Evolutionary conservation across 2,113 vertebrate species (phyloP), one percentile per base, ranked within the genome.

Genomic region (Calyptomena viridis): DNA sequence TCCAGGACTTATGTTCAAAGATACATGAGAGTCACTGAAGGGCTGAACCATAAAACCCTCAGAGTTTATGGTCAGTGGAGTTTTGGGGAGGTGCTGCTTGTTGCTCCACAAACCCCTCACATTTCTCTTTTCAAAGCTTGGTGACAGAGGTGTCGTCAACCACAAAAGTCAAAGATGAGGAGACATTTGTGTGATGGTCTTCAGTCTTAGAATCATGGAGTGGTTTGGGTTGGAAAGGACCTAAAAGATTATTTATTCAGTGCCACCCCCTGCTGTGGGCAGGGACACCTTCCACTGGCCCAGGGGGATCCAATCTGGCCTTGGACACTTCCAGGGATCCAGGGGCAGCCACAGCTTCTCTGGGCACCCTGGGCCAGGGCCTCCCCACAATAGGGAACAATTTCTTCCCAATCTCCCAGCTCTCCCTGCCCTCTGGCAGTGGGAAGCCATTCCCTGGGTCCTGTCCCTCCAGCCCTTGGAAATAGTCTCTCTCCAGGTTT

Each of bases 161-260:
- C 35, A 21, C 39, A 75, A 60, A 64, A 49, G 31, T 30, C 44
- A 64, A 52, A 37, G 3, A 39, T 59, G 44, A 53, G 46, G 40
- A 37, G 56, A 17, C 0, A 0, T 49, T 79, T 50, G 18, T 0
- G 2, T 1, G 1, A 5, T 6, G 6, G 37, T 33, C 63, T 46
- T 33, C 30, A 33, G 8, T 23, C 31, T 33, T 33, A 11, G 21
- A 44, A 24, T 17, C 30, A 23, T 6, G 6, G 30, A 16, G 15
- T 23, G 40, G 9, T 33, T 31, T 44, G 40, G 40, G 18, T 14
- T 64, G 62, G 62, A 31, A 63, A 13, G 27, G 62, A 31, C 4
- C 8, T 44, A 2, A 44, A 64, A 44, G 28, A 2, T 5, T 40
- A 23, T 8, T 20, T 40, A 23, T 8, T 20, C 10, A 10, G 3